Evolutionary conservation across 2,113 vertebrate genomes (phyloP).

Genomic region (Agapornis roseicollis): DNA sequence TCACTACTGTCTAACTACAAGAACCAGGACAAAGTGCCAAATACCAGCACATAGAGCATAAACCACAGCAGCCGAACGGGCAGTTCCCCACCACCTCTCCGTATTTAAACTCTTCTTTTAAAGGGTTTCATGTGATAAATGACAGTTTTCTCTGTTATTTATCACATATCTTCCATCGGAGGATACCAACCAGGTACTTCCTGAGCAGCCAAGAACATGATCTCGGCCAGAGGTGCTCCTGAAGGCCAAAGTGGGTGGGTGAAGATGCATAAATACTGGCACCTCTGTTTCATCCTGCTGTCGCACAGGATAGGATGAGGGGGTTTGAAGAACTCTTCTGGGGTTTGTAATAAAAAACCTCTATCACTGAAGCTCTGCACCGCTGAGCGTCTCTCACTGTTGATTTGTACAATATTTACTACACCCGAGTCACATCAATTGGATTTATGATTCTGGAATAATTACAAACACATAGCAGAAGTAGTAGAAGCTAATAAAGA

Average conservation of each 20-base stretch:
- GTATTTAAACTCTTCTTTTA: neutral
- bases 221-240: neutral
- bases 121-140: neutral
- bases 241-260: neutral
- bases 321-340: neutral
- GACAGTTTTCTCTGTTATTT: neutral
- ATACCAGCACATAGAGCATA: neutral
- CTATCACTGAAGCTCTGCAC: neutral
- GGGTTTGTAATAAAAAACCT: neutral
- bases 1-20: neutral
- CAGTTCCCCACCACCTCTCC: neutral
- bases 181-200: neutral
- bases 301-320: neutral
- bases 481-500: neutral
- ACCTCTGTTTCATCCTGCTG: neutral
- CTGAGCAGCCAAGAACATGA: neutral
- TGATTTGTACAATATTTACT: neutral
- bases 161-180: neutral
- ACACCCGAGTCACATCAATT: neutral
- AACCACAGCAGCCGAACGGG: neutral
- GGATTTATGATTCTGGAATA: neutral
- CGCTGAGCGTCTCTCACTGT: neutral
- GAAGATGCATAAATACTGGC: neutral
- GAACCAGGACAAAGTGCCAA: neutral
- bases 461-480: neutral